Evolutionary conservation across 2,113 vertebrate species (phyloP), one percentile per base, ranked within the genome.

Genomic region (Galemys pyrenaicus): DNA sequence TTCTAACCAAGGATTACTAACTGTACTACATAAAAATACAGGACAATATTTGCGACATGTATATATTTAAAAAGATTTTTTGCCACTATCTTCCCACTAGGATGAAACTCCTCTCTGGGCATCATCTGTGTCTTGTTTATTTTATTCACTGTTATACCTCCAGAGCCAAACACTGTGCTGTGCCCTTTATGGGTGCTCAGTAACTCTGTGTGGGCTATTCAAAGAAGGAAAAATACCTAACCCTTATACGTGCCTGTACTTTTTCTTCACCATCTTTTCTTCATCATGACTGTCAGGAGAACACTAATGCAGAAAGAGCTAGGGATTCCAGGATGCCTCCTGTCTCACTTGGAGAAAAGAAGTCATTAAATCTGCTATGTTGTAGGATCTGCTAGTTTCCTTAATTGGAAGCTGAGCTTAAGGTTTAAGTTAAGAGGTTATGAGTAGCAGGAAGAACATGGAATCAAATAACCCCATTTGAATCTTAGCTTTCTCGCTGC

Each of bases 141-240:
- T 88, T 65, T 32, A 71, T 77, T 71, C 75, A 81, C 32, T 65
- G 9, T 71, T 86, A 15, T 5, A 44, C 54, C 65, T 41, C 35
- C 35, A 64, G 24, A 75, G 65, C 41, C 74, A 85, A 39, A 67
- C 9, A 64, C n/a, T 60, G 8, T 87, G 56, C 56, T 87, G 62
- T 62, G 20, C n/a, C 30, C 1, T 85, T 49, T 44, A 20, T 32
- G 35, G 9, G 30, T 92, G 37, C 79, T 92, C 37, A 79, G 0
- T 73, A 87, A 71, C 49, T 58, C n/a, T 20, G 3, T 35, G 20
- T 60, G 26, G 39, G 15, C 73, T 64, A 8, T 39, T 89, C 60
- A 81, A 32, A 87, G 58, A 92, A 81, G 39, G 62, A 54, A 86
- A 87, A 83, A 90, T n/a, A 82, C n/a, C 44, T 84, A 68, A 41